Base-by-base conservation (phyloP, 2,888 invertebrate species). In the Baccha elongata region DNA sequence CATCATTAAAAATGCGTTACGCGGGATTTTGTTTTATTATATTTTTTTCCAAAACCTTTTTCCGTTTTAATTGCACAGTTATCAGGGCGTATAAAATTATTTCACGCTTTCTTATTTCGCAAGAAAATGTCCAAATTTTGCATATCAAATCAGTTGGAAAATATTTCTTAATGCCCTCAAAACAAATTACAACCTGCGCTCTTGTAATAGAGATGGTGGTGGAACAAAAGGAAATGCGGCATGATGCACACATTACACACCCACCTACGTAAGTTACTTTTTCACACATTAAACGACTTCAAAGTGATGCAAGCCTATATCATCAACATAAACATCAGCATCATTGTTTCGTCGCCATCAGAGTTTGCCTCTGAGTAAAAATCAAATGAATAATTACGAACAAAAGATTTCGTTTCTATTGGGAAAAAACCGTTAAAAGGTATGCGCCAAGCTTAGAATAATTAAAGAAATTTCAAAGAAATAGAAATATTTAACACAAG, bases 211-310 rank as follows among this genome's bases (percentile, higher is more conserved):
- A 10, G 13, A 17, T 42, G 52, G 74, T 69, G 64, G 75, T 69
- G 68, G 42, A 19, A 72, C 53, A 67, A 48, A 15, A 19, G 53
- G 29, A 26, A 15, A 13, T 13, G 21, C 42, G 29, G 17, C 58
- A 50, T 60, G 69, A 15, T 58, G 58, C 40, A 23, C 40, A 40
- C 40, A 40, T 10, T 44, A 42, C 46, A 68, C 65, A 68, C 60
- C 62, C 76, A 76, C 72, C 78, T 40, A 44, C 53, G 29, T 48
- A 35, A 78, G 81, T 71, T 78, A 83, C 78, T 81, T 76, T 67
- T 83, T 76, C 76, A 72, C 78, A 62, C 71, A 46, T 72, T 78
- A 68, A 67, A 35, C 69, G 23, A 78, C 78, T 83, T 83, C 78
- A 83, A 83, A 83, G 81, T 62, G 76, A 76, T 72, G 76, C 71